Percentiles rank a stretch among this genome's conserved stretches.
These are phyloP conservation scores for Athene noctua DNA, from an alignment of 2,113 vertebrate genomes.

Conservation along the genomic window DNA sequence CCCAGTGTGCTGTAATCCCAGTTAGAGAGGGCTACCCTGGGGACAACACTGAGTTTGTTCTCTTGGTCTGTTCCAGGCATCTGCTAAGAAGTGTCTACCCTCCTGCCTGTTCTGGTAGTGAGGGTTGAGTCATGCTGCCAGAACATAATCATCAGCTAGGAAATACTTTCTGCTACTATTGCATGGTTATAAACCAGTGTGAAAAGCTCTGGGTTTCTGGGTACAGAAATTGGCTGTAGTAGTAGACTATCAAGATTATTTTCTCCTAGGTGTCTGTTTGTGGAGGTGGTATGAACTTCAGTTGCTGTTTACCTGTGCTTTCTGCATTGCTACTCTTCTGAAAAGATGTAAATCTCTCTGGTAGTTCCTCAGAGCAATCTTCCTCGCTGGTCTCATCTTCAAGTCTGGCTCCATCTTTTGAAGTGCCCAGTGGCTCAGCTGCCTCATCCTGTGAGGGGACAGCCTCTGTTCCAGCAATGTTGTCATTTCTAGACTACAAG, in stretches of 20 bases:
- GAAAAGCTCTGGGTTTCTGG: not conserved
- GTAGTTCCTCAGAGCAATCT: conserved; percentile 14
- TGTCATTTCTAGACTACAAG: conserved; percentile 11
- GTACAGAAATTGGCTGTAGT: not conserved
- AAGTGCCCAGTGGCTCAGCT: not conserved
- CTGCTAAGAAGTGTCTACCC: not conserved
- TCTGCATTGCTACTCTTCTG: not conserved
- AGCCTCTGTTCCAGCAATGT: not conserved
- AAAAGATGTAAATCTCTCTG: conserved; percentile 5
- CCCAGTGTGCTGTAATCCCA: not conserved
- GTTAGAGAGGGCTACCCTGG: not conserved
- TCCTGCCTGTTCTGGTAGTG: not conserved
- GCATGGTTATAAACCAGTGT: not conserved
- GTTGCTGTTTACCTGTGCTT: conserved; percentile 31
- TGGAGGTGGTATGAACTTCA: not conserved
- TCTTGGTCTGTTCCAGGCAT: not conserved
- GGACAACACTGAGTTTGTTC: not conserved
- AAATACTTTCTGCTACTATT: not conserved
- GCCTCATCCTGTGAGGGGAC: not conserved
- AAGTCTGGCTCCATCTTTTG: not conserved
- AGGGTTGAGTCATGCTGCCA: not conserved
- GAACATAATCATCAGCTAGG: not conserved
- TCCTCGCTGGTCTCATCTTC: not conserved
- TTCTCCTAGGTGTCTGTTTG: not conserved
- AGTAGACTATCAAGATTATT: not conserved